phyloP scores from a whole-genome alignment of 2,113 vertebrate species.

The Eudyptes chrysolophus region DNA sequence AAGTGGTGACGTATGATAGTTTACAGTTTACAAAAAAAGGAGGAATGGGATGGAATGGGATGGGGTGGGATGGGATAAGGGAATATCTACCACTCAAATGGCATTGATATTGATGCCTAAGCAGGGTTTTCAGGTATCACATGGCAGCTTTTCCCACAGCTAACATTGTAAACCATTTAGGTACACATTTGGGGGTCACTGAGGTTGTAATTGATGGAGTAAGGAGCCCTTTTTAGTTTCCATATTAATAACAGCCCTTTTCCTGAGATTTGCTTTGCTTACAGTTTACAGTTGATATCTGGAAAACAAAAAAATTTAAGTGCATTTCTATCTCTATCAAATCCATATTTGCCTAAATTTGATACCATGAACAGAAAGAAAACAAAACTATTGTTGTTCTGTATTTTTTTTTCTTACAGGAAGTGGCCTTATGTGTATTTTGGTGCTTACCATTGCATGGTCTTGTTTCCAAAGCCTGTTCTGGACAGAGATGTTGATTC shows the following conservation, averaged over 20 bases:
- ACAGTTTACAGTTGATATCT: not conserved
- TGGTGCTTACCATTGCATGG: slow-evolving; percentile 83
- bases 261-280: not conserved
- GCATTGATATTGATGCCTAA: not conserved
- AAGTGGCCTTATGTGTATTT: not conserved
- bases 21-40: not conserved
- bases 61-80: not conserved
- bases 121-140: not conserved
- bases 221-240: not conserved
- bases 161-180: not conserved
- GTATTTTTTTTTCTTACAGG: not conserved
- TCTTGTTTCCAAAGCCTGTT: slow-evolving; percentile 89
- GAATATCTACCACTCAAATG: not conserved
- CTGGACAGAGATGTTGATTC: slow-evolving; percentile 92
- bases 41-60: not conserved
- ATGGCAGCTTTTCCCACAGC: not conserved
- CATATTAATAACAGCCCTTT: not conserved
- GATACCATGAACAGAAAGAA: not conserved
- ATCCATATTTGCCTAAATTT: not conserved
- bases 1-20: not conserved
- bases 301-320: not conserved
- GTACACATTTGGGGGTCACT: not conserved
- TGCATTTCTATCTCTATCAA: not conserved
- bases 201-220: not conserved
- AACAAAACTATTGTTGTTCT: not conserved